Evolutionary conservation across 2,113 vertebrate species (phyloP), one percentile per base, ranked within the genome.

Genomic region (Salvelinus fontinalis): DNA sequence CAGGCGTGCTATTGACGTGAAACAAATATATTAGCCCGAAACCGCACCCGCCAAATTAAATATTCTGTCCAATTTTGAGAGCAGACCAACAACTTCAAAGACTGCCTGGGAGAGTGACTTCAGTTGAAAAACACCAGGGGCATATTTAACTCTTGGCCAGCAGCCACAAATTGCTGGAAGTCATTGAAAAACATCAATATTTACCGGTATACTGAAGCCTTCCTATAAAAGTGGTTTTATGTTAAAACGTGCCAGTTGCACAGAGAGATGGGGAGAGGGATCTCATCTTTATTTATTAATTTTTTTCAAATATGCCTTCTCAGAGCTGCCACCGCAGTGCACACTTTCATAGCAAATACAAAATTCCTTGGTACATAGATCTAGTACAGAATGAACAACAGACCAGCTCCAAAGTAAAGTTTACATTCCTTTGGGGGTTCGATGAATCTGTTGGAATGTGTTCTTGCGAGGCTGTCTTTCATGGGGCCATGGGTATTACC

Each of bases 121-220:
- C 11, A n/a, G n/a, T 68, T 48, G 13, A 44, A 12, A 18, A 64
- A 75, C 66, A 67, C 26, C 49, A 70, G 67, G 16, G 12, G 20
- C 29, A 70, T 44, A 44, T 44, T 44, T 44, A 44, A 12, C 39
- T 76, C 66, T 67, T 68, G 79, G 74, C 48, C 44, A 1, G 65
- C 49, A 20, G 31, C 27, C 62, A 44, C 59, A 75, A 66, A 75
- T 34, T 29, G 5, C 66, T 70, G 27, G 67, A 24, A 70, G 26
- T 20, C 49, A 26, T 65, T 70, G 83, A 86, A 92, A 89, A 92
- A 93, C 84, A 92, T 90, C 87, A 88, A 91, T 91, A 92, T 92
- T 92, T 90, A 89, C 87, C 76, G 78, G 85, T 86, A 82, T 78
- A 84, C 70, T 81, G 76, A 80, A 79, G 39, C 39, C 39, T 44